A percentile compares a stretch with the other conserved stretches of the same genome.
These are phyloP conservation scores for Leiothrix lutea DNA, from an alignment of 2,113 vertebrate species.

Conservation along the genomic window DNA sequence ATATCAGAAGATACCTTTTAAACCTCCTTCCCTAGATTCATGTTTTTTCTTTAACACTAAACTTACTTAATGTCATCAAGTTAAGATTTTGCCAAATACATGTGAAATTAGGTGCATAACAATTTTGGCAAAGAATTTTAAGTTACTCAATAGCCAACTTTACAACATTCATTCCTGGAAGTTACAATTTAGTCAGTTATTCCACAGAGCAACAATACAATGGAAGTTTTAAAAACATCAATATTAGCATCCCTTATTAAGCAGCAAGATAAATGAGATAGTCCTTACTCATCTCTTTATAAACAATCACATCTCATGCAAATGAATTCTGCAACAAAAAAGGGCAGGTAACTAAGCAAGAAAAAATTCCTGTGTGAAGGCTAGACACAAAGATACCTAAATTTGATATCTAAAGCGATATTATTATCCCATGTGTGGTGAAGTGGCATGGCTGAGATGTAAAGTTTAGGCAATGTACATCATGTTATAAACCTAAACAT, in stretches of 20 bases:
- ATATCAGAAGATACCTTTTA: neutral
- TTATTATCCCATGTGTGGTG: neutral
- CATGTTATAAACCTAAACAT: neutral
- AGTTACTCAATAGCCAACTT: neutral
- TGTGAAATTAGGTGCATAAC: neutral
- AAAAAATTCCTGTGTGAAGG: neutral
- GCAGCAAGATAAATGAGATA: neutral
- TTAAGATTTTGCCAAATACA: neutral
- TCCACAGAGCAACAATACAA: neutral
- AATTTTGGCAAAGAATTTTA: neutral
- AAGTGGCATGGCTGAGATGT: neutral
- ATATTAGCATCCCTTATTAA: neutral
- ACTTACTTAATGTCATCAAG: neutral
- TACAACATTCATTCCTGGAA: neutral
- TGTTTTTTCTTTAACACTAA: neutral
- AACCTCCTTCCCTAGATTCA: neutral
- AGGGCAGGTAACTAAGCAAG: neutral
- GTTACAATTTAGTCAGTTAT: neutral
- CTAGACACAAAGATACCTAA: neutral
- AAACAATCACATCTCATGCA: neutral
- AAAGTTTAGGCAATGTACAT: neutral
- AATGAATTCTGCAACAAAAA: neutral
- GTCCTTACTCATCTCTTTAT: neutral
- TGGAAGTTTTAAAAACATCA: neutral
- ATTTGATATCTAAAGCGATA: neutral